These are phyloP conservation scores for Silurus lanzhouensis DNA, from an alignment of 2,797 vertebrate genomes.

Conservation along the genomic window DNA sequence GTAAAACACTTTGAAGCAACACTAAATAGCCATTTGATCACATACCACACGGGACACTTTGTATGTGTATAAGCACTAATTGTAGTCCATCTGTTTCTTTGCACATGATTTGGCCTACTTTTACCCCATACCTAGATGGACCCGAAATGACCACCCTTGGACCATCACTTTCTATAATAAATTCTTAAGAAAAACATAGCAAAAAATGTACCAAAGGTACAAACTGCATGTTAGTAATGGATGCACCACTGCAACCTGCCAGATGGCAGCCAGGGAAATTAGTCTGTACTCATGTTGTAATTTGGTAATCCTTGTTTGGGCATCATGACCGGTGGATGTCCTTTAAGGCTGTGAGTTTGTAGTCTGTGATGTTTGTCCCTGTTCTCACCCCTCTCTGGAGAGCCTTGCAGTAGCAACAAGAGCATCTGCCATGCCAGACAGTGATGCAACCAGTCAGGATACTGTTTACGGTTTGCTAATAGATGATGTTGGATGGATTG, in stretches of 20 bases:
- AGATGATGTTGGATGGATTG: neutral
- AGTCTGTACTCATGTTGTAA: conserved; percentile 12
- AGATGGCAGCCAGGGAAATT: conserved; percentile 25
- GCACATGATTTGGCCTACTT: no score
- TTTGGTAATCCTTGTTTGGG: conserved; percentile 4
- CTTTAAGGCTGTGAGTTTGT: conserved; percentile 26
- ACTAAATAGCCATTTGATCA: neutral
- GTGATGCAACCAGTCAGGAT: neutral
- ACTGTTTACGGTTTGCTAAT: neutral
- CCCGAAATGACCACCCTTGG: neutral
- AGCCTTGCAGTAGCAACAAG: neutral
- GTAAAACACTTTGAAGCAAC: neutral
- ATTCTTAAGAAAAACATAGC: no score
- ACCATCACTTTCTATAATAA: neutral
- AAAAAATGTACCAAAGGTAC: neutral
- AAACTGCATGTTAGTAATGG: neutral
- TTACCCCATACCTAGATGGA: no score
- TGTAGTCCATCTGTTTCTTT: neutral
- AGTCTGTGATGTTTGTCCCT: neutral
- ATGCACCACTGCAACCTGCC: conserved; percentile 1
- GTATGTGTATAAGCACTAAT: no score
- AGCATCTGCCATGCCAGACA: conserved; percentile 15
- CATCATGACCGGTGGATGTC: neutral
- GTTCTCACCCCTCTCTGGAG: conserved; percentile 27
- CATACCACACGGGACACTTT: neutral